phyloP scores from a whole-genome alignment of 2,888 invertebrate species.

The Cheilosia impressa region DNA sequence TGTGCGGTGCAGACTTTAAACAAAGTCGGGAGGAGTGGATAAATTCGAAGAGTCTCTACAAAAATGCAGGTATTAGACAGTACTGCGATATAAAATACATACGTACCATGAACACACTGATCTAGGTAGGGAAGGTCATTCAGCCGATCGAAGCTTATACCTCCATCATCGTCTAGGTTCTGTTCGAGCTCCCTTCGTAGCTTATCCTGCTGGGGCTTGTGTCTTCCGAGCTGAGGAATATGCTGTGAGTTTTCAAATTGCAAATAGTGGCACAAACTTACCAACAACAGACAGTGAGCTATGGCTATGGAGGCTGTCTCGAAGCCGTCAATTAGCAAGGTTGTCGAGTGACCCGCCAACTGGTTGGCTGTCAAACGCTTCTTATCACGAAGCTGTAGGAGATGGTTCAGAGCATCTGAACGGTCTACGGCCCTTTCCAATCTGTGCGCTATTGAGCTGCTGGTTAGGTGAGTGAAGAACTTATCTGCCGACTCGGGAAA shows the following conservation, averaged over 20 bases:
- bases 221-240: constrained; percentile 76
- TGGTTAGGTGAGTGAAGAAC: constrained; percentile 69
- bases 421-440: constrained; percentile 58
- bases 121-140: constrained; percentile 79
- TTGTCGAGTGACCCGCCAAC: constrained; percentile 79
- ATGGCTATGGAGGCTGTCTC: constrained; percentile 79
- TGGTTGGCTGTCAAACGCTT: constrained; percentile 77
- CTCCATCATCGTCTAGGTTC: constrained; percentile 47
- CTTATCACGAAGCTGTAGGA: constrained; percentile 77
- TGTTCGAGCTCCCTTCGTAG: constrained; percentile 77
- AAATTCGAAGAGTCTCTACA: constrained; percentile 78
- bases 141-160: constrained; percentile 76
- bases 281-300: constrained; percentile 78
- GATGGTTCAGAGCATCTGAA: constrained; percentile 78
- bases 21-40: constrained; percentile 76
- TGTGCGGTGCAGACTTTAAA: constrained; percentile 77
- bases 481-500: constrained; percentile 62
- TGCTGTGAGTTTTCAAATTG: background rate
- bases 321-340: constrained; percentile 79
- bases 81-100: too few relatives aligned
- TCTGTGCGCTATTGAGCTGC: constrained; percentile 74
- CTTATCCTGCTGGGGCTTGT: constrained; percentile 77
- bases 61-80: background rate
- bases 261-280: constrained; percentile 53
- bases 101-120: constrained; percentile 78